Evolutionary conservation across 2,797 vertebrate genomes (phyloP).

Genomic region (Nyctalus aviator): DNA sequence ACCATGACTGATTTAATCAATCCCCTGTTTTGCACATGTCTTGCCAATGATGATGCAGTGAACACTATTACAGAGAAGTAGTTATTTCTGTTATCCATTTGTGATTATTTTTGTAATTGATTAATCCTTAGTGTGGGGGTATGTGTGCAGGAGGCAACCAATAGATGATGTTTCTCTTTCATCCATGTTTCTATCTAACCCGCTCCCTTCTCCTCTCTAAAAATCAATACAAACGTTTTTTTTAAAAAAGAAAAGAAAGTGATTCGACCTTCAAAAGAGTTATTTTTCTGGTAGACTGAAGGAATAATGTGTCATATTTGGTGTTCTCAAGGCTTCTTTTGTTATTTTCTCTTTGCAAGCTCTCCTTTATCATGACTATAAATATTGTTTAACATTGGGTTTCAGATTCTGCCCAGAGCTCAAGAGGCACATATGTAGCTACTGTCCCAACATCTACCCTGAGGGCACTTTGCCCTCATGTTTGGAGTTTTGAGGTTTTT

Average conservation of each 20-base stretch:
- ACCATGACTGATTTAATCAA: not conserved
- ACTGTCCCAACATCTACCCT: no score
- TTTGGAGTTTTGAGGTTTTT: not conserved
- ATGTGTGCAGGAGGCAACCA: no score
- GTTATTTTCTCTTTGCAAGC: not conserved
- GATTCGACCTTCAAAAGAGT: not conserved
- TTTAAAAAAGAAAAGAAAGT: not conserved
- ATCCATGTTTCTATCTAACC: no score
- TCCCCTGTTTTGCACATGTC: not conserved
- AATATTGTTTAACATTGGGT: not conserved
- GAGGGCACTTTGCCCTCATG: not conserved
- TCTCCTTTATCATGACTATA: not conserved
- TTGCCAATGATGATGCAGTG: not conserved
- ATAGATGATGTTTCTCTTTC: no score
- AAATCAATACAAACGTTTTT: no score
- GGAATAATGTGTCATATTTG: not conserved
- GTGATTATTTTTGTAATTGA: not conserved
- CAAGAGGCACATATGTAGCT: not conserved
- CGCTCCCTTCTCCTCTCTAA: no score
- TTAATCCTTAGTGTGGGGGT: not conserved
- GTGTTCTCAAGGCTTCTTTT: not conserved
- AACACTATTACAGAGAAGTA: not conserved
- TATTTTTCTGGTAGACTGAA: not conserved
- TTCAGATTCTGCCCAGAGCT: not conserved
- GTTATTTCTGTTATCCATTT: not conserved